These are phyloP conservation scores for Bombylius major DNA, from an alignment of 2,888 invertebrate genomes.

Conservation along the genomic window DNA sequence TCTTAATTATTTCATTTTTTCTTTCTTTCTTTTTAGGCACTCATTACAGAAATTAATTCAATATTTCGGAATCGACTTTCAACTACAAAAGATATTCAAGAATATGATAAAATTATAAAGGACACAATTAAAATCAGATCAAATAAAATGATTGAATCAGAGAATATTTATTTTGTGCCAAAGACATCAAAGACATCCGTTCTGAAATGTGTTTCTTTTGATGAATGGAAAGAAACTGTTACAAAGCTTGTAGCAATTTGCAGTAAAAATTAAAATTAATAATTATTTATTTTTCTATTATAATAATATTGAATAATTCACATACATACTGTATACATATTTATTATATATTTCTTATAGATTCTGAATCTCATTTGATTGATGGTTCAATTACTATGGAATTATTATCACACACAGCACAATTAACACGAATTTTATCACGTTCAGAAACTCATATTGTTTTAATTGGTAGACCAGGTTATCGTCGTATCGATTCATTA, in stretches of 20 bases:
- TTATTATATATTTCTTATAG: constrained; percentile 28
- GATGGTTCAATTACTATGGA: constrained; percentile 53
- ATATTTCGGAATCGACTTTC: constrained; percentile 65
- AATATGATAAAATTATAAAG: constrained; percentile 50
- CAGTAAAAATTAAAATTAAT: constrained; percentile 39
- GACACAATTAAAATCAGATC: constrained; percentile 16
- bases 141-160: background rate
- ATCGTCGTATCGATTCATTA: constrained; percentile 67
- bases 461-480: constrained; percentile 60
- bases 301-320: constrained; percentile 10
- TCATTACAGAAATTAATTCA: constrained; percentile 60
- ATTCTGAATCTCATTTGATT: constrained; percentile 50
- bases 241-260: constrained; percentile 51
- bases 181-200: constrained; percentile 15
- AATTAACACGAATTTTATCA: constrained; percentile 50
- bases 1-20: background rate
- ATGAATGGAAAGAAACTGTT: constrained; percentile 50
- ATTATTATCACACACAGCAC: constrained; percentile 49
- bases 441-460: constrained; percentile 37
- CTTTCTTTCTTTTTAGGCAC: constrained; percentile 39
- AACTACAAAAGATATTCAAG: constrained; percentile 48
- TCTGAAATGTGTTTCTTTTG: constrained; percentile 38
- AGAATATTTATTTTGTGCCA: constrained; percentile 33
- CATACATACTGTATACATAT: no score
- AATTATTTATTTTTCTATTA: background rate